Percentiles rank a stretch among this genome's conserved stretches.
Evolutionary conservation across 1,140 invertebrate genomes (phyloP).

Genomic region (Monomorium pharaonis): DNA sequence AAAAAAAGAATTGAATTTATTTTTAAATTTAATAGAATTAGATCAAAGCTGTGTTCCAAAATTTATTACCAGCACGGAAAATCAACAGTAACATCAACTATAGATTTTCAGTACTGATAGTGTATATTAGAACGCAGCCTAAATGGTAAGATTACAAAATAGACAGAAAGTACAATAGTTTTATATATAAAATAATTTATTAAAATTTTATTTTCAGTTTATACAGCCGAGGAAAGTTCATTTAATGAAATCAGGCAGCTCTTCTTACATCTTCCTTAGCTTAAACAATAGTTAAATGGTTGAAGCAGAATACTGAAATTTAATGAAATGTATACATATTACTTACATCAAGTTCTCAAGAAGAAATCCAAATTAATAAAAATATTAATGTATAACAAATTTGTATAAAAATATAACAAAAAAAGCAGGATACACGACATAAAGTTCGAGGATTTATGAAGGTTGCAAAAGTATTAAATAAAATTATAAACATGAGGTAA

Average conservation of each 20-base stretch:
- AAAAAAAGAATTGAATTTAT: neutral
- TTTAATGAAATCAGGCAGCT: neutral
- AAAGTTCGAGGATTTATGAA: neutral
- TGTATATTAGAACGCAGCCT: too few species aligned
- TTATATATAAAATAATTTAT: constrained; percentile 66
- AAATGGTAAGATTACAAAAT: constrained; percentile 66
- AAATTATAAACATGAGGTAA: neutral
- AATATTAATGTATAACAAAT: neutral
- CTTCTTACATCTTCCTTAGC: neutral
- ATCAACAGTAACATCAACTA: too few species aligned
- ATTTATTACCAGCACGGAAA: too few species aligned
- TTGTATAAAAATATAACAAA: neutral
- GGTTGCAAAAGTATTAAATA: neutral
- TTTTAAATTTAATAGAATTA: constrained; percentile 42
- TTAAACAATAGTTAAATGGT: neutral
- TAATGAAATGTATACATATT: neutral
- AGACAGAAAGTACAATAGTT: constrained; percentile 58
- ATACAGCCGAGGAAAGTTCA: constrained; percentile 59
- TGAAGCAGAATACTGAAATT: neutral
- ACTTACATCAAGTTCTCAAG: neutral
- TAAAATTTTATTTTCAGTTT: constrained; percentile 52
- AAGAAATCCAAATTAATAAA: neutral
- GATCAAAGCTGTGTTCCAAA: too few species aligned
- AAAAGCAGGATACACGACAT: neutral
- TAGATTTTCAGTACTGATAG: too few species aligned